Evolutionary conservation across 2,113 vertebrate species (phyloP).

Genomic region (Trematomus loennbergii): DNA sequence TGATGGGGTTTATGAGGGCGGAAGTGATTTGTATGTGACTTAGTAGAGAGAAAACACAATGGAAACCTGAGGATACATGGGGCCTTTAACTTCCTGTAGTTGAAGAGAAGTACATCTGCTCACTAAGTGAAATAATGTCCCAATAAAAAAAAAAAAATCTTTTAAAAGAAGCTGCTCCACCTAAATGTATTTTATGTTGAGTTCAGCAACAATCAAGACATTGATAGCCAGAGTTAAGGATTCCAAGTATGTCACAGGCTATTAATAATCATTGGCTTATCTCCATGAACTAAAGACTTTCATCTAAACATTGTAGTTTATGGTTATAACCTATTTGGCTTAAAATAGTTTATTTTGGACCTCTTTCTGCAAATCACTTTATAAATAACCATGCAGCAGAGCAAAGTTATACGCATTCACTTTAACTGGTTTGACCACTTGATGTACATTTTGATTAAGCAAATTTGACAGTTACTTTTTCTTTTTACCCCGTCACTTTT

Average conservation of each 20-base stretch:
- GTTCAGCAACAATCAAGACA: slow-evolving; percentile 11
- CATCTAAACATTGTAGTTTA: background rate
- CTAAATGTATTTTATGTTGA: background rate
- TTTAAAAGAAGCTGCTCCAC: background rate
- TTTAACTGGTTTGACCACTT: background rate
- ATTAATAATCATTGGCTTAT: slow-evolving; percentile 16
- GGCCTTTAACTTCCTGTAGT: too few species aligned
- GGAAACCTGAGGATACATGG: too few species aligned
- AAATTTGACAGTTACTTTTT: background rate
- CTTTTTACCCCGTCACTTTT: too few species aligned
- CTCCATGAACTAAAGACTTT: background rate
- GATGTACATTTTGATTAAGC: background rate
- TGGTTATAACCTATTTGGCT: background rate
- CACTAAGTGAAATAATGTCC: background rate
- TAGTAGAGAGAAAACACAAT: too few species aligned
- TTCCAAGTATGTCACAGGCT: slow-evolving; percentile 24
- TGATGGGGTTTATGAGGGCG: background rate
- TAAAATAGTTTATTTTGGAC: background rate
- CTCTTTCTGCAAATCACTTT: background rate
- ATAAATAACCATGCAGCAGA: background rate
- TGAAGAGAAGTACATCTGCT: too few species aligned
- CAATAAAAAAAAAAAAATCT: background rate
- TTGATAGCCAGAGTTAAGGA: background rate
- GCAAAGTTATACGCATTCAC: background rate
- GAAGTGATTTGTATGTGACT: background rate